Base-by-base conservation (phyloP, 2,113 vertebrate genomes). In the Phaethon lepturus region DNA sequence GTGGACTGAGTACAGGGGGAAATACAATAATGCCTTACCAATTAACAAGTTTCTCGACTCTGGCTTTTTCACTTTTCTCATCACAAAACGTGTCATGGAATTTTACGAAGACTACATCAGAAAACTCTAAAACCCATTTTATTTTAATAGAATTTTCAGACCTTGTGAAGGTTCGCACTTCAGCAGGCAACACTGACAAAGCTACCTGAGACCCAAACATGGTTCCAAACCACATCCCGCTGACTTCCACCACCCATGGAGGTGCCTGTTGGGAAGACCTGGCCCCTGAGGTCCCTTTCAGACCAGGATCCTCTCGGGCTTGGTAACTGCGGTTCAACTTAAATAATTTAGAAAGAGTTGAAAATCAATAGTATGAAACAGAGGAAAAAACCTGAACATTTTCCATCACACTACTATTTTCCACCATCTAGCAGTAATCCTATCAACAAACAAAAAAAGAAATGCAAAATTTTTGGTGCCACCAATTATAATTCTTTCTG, bases 311-410 rank as follows among this genome's bases (percentile, higher is more conserved):
- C 18, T 89, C 38, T 77, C 49, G 68, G 14, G 29, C 2, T n/a
- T 8, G 1, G 11, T 20, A 77, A 33, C 49, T 67, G n/a, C 5
- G 55, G 42, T 72, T 58, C 31, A 58, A 7, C 38, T 59, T 78
- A 35, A 75, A 60, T 63, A 90, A 67, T 49, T 93, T 53, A 89
- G 17, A 92, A 6, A 52, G 26, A 85, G 29, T 3, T 50, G 72
- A 94, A 93, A 94, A 81, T 84, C 45, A 17, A 28, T 77, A 58
- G 7, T 38, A 85, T 23, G 7, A 90, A 81, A 74, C 38, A 45
- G 52, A 84, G 56, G 53, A 52, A 63, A 73, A 90, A 90, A 22
- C 0, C 5, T 38, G n/a, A 82, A 75, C 4, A 19, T 72, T 77
- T 63, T 78, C 26, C 68, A 23, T 52, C 23, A 42, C 29, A 62